Percentiles rank a stretch among this genome's conserved stretches.
These are phyloP conservation scores for Lacerta viridis DNA, from an alignment of 2,797 vertebrate species.

Conservation along the genomic window DNA sequence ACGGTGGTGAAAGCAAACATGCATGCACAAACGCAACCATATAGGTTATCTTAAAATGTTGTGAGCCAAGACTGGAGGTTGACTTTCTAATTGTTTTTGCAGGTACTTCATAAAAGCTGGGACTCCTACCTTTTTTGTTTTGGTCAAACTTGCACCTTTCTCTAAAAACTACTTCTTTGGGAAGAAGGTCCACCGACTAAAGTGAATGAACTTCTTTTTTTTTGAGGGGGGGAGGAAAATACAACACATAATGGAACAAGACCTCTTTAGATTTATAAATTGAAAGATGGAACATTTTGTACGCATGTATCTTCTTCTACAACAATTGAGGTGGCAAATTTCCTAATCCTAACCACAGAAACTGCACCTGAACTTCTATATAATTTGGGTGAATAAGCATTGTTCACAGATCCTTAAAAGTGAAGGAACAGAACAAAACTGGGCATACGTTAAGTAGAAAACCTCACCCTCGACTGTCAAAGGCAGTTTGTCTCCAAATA, in stretches of 20 bases:
- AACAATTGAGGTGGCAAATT: neutral
- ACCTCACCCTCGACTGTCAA: too few species aligned
- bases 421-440: conserved; percentile 10
- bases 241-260: neutral
- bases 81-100: conserved; percentile 52
- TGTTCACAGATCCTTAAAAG: neutral
- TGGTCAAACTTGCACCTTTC: conserved; percentile 86
- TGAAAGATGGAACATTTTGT: neutral
- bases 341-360: neutral
- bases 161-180: conserved; percentile 84
- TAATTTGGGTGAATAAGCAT: neutral
- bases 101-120: conserved; percentile 91
- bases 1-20: neutral
- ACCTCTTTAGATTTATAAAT: neutral
- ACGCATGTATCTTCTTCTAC: neutral
- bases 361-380: neutral
- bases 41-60: neutral
- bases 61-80: neutral
- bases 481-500: too few species aligned
- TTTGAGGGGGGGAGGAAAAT: neutral
- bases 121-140: conserved; percentile 87
- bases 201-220: conserved; percentile 47
- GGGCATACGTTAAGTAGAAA: neutral
- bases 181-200: conserved; percentile 82
- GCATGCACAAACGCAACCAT: neutral